Base-by-base conservation (phyloP, 1,140 invertebrate genomes). In the Tetramorium simillimum region DNA sequence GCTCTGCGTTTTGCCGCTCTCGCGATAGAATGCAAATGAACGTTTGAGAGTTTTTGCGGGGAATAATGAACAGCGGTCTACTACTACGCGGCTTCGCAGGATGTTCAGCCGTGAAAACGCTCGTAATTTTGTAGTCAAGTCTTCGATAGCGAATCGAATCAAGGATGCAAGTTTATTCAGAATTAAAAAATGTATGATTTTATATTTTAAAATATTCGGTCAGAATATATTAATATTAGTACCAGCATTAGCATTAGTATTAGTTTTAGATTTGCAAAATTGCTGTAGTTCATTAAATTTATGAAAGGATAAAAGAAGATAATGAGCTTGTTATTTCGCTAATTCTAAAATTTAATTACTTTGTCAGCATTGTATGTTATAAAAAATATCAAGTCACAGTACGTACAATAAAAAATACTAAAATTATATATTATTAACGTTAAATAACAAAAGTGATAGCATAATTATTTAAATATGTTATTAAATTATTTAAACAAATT, bases 11-110 rank as follows among this genome's bases (percentile, higher is more conserved):
- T 84, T 84, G 80, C 43, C 53, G 80, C 53, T 18, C 53, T 58
- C 56, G 80, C 80, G 80, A 84, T 84, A 75, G 80, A 84, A 84
- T 84, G 80, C 53, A 75, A 84, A 84, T 73, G 80, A 84, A 73
- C 69, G 40, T 84, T 75, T 62, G 53, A 84, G 28, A 37, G 80
- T 84, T 84, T 75, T 84, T 84, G 80, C 69, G n/a, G 12, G 14
- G 80, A 46, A 60, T 73, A 75, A 75, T 75, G 80, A 82, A 60
- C 80, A 60, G 69, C 40, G 80, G 49, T 82, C 33, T 33, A 33
- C 67, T 73, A 73, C 78, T 24, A 21, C 40, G 33, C 40, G 21
- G 40, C n/a, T 60, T 56, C 65, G 65, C 51, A n/a, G 60, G 37
- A 80, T 37, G n/a, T 80, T 28, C 69, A 53, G 21, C 37, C 21